Percentiles rank a stretch among this genome's conserved stretches.
These are phyloP conservation scores for Megastigmus dorsalis DNA, from an alignment of 2,888 invertebrate species.

Conservation along the genomic window DNA sequence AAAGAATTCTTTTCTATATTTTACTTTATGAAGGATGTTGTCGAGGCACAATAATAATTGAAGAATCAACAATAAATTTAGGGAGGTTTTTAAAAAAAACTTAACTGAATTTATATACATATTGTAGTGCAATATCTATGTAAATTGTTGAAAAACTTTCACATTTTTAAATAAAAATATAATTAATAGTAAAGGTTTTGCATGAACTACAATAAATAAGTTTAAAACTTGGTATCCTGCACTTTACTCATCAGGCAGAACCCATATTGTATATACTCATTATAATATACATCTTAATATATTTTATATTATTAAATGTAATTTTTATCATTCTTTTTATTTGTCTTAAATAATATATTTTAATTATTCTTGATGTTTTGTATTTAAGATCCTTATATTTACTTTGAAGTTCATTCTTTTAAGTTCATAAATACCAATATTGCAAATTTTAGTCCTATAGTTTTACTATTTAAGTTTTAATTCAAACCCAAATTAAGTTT, in stretches of 20 bases:
- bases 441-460: neutral
- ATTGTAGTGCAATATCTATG: too few species aligned
- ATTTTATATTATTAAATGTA: neutral
- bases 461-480: neutral
- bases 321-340: too few species aligned
- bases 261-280: too few species aligned
- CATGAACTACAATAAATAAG: too few species aligned
- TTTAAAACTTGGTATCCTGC: too few species aligned
- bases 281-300: neutral
- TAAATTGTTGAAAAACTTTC: neutral
- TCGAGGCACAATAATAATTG: neutral
- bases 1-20: neutral
- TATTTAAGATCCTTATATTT: neutral
- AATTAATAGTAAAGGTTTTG: neutral
- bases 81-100: neutral
- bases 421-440: neutral
- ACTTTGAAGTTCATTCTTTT: too few species aligned
- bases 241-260: too few species aligned
- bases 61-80: neutral
- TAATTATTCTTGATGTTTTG: constrained; percentile 14
- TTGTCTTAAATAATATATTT: neutral
- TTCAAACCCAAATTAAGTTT: neutral
- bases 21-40: neutral
- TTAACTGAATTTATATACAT: neutral
- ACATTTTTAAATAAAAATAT: neutral